Evolutionary conservation across 64 coral and sea anemone genomes (phyloP), one percentile per base, ranked within the genome.

Genomic region (Anthopleura sola): DNA sequence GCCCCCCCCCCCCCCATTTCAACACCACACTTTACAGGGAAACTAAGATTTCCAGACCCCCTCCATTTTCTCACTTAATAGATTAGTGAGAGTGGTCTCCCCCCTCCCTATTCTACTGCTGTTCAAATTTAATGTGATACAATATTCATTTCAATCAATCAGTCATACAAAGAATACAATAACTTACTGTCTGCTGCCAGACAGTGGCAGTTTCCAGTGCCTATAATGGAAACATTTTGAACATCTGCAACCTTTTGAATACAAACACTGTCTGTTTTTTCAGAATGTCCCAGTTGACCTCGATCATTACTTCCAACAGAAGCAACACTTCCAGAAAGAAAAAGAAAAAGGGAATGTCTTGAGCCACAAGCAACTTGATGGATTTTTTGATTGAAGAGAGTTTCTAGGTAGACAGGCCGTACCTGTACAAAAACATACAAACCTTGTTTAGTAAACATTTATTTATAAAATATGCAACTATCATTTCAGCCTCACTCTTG

Each of bases 261-360:
- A 50, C 93, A 92, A 23, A 92, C 89, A 60, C 78, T 78, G 69
- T 99, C 97, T 75, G 33, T 78, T 26, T 64, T 87, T 49, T 83
- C 68, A 68, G 79, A 93, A 78, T 87, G 88, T 2, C 97, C 97
- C 34, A 99, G 84, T 60, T 99, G 97, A 37, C 97, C 97, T 75
- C 87, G 85, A 58, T 92, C 90, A 80, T 99, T 99, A 31, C 81
- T 85, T 9, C 97, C 97, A 75, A 99, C 97, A 82, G 93, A 86
- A 37, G 93, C 93, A 66, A 99, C 87, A 55, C 68, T 81, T 17
- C 97, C 93, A 85, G 84, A 88, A 40, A 47, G 58, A 40, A 99
- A 92, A 49, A 99, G 84, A 86, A 99, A 99, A 15, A 95, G 10
- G 36, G 97, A 90, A 90, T 99, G 97, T 82, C 97, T 91, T 20